Evolutionary conservation across 92 coral and sea anemone genomes (phyloP), one percentile per base, ranked within the genome.

Genomic region (Plumapathes pennacea): DNA sequence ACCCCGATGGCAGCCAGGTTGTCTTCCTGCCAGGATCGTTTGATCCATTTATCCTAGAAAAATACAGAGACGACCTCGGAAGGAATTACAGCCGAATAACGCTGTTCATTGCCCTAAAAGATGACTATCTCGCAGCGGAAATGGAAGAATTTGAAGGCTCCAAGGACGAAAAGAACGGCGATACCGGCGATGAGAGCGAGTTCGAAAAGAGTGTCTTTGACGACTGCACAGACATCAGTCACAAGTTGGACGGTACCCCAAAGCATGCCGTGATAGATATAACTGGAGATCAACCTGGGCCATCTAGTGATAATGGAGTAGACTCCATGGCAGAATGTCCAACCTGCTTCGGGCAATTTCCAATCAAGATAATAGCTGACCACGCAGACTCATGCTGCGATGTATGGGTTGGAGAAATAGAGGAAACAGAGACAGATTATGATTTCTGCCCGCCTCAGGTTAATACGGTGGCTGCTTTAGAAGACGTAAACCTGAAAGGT

Each of bases 1-100:
- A 61, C 56, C 80, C 84, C 15, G 84, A 82, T 29, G 62, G 80
- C n/a, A 82, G 67, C 15, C 48, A 76, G 46, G 74, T 76, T 10
- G 24, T 67, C 10, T 33, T 44, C 30, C 39, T 73, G 59, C 77
- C 71, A 15, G 88, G 82, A 10, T 43, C 60, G 13, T 38, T 4
- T 31, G 64, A 80, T 20, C 71, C 67, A 27, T 80, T 74, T 46
- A 38, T 23, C 38, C 40, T 78, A 14, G 62, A 80, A 25, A 50
- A 54, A 48, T 73, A 80, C 60, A 73, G 40, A 29, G 82, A 72
- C 19, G 76, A 73, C 28, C 30, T 67, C 31, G 83, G 83, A 5
- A 56, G 48, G 46, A 22, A 27, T 27, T 58, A 59, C 30, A 60
- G 53, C 38, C 39, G 67, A 25, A 58, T 69, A 26, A 54, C 67